Evolutionary conservation across 2,888 invertebrate genomes (phyloP), one percentile per base, ranked within the genome.

Genomic region (Steinernema hermaphroditum): DNA sequence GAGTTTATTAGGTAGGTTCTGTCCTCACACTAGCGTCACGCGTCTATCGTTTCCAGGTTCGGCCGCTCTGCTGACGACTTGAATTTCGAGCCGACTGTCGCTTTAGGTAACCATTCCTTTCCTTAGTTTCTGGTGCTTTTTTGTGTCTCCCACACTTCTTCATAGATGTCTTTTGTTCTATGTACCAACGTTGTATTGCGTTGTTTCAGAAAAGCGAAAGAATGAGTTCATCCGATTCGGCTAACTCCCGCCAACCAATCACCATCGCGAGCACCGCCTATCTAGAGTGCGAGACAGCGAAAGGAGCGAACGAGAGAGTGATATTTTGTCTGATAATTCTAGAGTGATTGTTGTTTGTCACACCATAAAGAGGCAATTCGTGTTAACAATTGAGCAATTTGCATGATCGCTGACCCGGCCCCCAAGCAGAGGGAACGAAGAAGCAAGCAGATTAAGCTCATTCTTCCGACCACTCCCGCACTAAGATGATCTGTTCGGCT

Each of bases 141-240:
- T 37, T 8, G 37, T 37, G 37, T 37, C 37, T 37, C 6, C 12
- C 37, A 12, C 6, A 12, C 37, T 4, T 37, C 37, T 4, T 37
- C 37, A 12, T 12, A 4, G 37, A 37, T 54, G 6, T 27, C 54
- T 27, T 12, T 14, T 14, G 54, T 54, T 14, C 54, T 54, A 54
- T 54, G 19, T 24, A 37, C 6, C 27, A 22, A 14, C 6, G 12
- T 8, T 32, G 27, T 24, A 62, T 1, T 14, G 32, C 54, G 54
- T 62, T 62, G 34, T 62, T 62, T 62, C 34, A 62, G 62, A 62
- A 62, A 73, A 73, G 68, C 44, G 74, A n/a, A 73, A 73, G 69
- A 76, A 76, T 49, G 76, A 76, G 69, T 76, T 76, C 72, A 76
- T 76, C 73, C 73, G 76, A 76, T 76, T 76, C 62, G 76, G 76